phyloP scores from a whole-genome alignment of 2,113 vertebrate genomes.

The Pygoscelis antarcticus region DNA sequence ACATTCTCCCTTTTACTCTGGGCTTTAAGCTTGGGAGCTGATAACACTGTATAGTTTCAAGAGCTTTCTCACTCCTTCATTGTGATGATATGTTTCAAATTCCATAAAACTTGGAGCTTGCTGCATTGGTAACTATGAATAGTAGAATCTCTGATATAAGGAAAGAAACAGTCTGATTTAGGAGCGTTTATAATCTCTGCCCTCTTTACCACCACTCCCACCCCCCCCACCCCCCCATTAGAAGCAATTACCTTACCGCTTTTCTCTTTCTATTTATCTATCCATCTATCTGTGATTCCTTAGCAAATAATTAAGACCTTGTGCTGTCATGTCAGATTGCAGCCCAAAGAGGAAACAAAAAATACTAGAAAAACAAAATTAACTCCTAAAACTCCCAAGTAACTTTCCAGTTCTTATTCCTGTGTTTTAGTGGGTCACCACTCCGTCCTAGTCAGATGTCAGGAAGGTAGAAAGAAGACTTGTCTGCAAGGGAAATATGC shows the following conservation, averaged over 20 bases:
- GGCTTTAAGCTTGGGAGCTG: not conserved
- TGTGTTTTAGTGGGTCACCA: not conserved
- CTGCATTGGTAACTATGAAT: not conserved
- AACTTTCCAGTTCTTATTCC: not conserved
- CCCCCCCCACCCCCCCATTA: not conserved
- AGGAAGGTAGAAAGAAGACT: not conserved
- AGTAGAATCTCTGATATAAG: not conserved
- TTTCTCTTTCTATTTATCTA: not conserved
- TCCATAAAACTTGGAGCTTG: not conserved
- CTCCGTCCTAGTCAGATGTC: not conserved
- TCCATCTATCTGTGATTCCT: not conserved
- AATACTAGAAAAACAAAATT: not conserved
- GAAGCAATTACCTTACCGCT: not conserved
- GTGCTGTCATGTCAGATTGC: not conserved
- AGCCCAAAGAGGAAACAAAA: not conserved
- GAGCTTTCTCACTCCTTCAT: not conserved
- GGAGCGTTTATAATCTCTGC: constrained; percentile 14
- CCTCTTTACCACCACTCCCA: not conserved
- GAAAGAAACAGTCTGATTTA: constrained; percentile 6
- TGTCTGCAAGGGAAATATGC: not conserved
- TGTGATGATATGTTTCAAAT: not conserved
- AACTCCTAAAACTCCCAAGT: not conserved
- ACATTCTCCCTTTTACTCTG: not conserved
- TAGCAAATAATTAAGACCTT: not conserved
- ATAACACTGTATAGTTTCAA: not conserved